phyloP scores from a whole-genome alignment of 2,888 invertebrate species.

The Agrochola circellaris region DNA sequence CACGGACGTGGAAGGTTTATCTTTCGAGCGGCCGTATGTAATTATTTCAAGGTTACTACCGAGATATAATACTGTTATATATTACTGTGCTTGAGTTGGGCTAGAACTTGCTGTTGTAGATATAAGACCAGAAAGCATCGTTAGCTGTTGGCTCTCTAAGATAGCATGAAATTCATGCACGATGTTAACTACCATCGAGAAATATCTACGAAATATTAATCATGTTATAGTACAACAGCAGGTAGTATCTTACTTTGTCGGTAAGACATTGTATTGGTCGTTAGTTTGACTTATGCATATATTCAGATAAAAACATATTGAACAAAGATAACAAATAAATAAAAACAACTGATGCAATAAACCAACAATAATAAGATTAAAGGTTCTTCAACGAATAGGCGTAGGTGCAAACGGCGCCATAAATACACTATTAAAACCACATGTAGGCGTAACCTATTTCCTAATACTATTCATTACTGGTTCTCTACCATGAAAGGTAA shows the following conservation, averaged over 20 bases:
- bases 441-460: slow-evolving; percentile 74
- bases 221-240: background rate
- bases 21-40: too few species aligned
- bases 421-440: slow-evolving; percentile 64
- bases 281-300: background rate
- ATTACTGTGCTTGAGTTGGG: background rate
- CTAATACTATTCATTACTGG: slow-evolving; percentile 33
- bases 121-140: background rate
- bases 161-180: background rate
- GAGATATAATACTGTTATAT: too few species aligned
- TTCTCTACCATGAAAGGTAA: too few species aligned
- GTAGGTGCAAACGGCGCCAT: slow-evolving; percentile 77
- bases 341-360: slow-evolving; percentile 48
- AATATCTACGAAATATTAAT: background rate
- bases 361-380: slow-evolving; percentile 45
- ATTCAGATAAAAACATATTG: background rate
- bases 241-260: background rate
- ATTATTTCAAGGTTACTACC: too few species aligned
- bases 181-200: background rate
- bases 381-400: slow-evolving; percentile 45
- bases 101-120: background rate
- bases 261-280: background rate
- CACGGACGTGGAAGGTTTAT: too few species aligned
- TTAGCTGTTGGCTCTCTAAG: background rate
- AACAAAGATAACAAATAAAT: slow-evolving; percentile 23